A percentile compares a stretch with the other conserved stretches of the same genome.
Evolutionary conservation across 2,888 invertebrate species (phyloP).

Genomic region (Hipparchia sbordonii): DNA sequence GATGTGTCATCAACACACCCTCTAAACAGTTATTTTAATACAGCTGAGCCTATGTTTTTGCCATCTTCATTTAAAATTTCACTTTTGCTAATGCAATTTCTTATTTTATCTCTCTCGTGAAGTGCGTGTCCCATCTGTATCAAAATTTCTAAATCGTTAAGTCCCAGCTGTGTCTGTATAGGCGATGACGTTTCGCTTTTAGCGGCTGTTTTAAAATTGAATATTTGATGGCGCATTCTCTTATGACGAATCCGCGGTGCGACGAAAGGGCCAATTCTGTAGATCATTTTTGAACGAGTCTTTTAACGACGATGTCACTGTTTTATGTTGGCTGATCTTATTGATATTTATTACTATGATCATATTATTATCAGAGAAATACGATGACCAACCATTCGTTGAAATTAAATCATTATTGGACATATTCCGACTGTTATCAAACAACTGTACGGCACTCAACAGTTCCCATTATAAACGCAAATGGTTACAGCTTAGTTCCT

Average conservation of each 20-base stretch:
- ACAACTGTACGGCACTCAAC: slow-evolving; percentile 67
- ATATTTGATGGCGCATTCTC: slow-evolving; percentile 82
- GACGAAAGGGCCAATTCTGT: slow-evolving; percentile 65
- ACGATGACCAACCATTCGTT: not conserved
- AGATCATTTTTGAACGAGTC: slow-evolving; percentile 70
- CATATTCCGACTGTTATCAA: slow-evolving; percentile 54
- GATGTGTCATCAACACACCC: slow-evolving; percentile 72
- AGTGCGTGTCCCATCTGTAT: slow-evolving; percentile 81
- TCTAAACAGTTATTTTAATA: slow-evolving; percentile 69
- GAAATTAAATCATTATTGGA: slow-evolving; percentile 26
- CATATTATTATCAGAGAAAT: not conserved
- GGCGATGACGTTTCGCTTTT: slow-evolving; percentile 82
- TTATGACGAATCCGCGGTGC: slow-evolving; percentile 76
- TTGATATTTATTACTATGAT: not conserved
- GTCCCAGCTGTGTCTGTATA: slow-evolving; percentile 78
- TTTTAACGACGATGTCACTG: slow-evolving; percentile 33
- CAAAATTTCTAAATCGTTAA: slow-evolving; percentile 78
- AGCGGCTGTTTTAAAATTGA: slow-evolving; percentile 83
- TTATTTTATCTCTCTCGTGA: slow-evolving; percentile 73
- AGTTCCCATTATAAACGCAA: slow-evolving; percentile 76
- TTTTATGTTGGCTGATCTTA: not conserved
- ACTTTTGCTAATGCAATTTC: slow-evolving; percentile 80
- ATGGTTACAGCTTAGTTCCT: slow-evolving; percentile 79
- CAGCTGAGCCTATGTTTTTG: slow-evolving; percentile 71
- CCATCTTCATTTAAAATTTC: slow-evolving; percentile 75